Conservation (phyloP, 2,113 vertebrate genomes). For the Bubo scandiacus region DNA sequence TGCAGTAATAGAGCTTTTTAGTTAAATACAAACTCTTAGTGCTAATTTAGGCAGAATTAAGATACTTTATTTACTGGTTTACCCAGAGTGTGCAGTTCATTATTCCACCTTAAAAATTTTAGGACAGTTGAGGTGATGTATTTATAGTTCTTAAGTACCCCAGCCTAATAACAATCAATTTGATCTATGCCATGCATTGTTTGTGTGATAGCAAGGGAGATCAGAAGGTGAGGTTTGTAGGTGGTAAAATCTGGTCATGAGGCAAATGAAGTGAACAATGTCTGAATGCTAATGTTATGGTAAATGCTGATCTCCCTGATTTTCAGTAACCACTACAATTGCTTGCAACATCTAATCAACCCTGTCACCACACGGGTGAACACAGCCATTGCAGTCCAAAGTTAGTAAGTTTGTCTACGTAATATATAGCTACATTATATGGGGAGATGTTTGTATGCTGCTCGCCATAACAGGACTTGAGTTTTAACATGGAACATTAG, state of each 20-base stretch:
- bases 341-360: neutral
- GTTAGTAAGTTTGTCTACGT: neutral
- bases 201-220: neutral
- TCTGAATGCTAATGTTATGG: neutral
- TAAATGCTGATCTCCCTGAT: neutral
- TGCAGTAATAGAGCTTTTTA: neutral
- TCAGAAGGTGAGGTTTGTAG: neutral
- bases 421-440: accelerated
- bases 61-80: neutral
- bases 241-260: neutral
- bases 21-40: neutral
- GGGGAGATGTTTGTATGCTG: neutral
- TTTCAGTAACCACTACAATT: neutral
- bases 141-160: neutral
- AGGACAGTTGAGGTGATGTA: neutral
- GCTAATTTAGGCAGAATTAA: neutral
- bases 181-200: constrained; percentile 2
- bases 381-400: neutral
- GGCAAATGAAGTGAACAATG: neutral
- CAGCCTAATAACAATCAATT: neutral
- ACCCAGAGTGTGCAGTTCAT: neutral
- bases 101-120: neutral
- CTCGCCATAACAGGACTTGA: neutral
- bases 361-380: neutral
- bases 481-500: neutral